Evolutionary conservation across 2,888 invertebrate genomes (phyloP).

Genomic region (Athalia rosae): DNA sequence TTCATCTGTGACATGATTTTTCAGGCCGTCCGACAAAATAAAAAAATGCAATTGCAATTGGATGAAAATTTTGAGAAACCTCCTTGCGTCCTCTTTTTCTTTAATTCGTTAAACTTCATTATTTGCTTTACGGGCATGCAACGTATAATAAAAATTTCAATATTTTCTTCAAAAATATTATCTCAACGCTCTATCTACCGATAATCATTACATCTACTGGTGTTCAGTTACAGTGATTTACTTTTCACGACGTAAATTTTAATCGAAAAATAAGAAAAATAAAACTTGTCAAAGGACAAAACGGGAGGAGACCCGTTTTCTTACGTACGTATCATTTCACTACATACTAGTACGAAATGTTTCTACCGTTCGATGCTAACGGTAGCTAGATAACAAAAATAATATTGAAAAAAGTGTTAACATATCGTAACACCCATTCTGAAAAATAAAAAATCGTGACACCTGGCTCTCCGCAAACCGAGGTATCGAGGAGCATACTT

Average conservation of each 20-base stretch:
- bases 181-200: constrained; percentile 30
- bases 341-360: constrained; percentile 3
- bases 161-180: constrained; percentile 34
- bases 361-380: not conserved
- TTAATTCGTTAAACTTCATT: constrained; percentile 40
- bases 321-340: constrained; percentile 2
- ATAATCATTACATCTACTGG: constrained; percentile 39
- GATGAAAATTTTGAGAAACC: not conserved
- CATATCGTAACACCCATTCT: constrained; percentile 3
- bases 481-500: constrained; percentile 8
- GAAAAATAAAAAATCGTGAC: not conserved
- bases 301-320: not conserved
- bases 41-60: too few species aligned
- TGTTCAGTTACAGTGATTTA: constrained; percentile 46
- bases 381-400: not conserved
- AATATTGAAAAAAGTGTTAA: not conserved
- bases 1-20: not conserved
- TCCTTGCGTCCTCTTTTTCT: constrained; percentile 18
- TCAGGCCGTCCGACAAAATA: not conserved
- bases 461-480: not conserved
- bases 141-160: constrained; percentile 37
- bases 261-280: constrained; percentile 21
- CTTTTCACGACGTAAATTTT: not conserved
- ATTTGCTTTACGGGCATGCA: constrained; percentile 36
- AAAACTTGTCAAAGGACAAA: not conserved